Percentiles rank a stretch among this genome's conserved stretches.
Evolutionary conservation across 2,113 vertebrate genomes (phyloP).

Genomic region (Gymnarchus niloticus): DNA sequence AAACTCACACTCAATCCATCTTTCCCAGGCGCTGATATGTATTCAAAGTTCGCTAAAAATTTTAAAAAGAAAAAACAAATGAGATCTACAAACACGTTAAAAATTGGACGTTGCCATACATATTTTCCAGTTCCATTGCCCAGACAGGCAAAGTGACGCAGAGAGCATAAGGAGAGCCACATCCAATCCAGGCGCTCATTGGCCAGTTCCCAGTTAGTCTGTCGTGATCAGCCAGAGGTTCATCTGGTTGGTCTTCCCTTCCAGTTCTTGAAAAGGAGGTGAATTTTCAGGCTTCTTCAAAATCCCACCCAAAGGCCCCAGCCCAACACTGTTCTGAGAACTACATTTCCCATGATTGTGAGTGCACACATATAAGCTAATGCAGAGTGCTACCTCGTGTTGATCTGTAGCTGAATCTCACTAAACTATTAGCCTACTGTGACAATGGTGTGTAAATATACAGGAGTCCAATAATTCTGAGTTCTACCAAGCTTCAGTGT

Average conservation of each 20-base stretch:
- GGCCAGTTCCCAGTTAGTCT: not conserved
- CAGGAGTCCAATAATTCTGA: conserved; percentile 40
- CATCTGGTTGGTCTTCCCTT: not conserved
- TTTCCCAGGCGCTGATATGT: conserved; percentile 47
- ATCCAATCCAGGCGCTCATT: not conserved
- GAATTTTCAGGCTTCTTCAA: not conserved
- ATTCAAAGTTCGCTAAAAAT: conserved; percentile 40
- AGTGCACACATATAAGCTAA: conserved; percentile 49
- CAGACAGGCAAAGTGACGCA: not conserved
- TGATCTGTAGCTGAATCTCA: conserved; percentile 14
- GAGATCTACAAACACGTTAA: conserved; percentile 23
- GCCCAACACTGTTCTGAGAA: not conserved
- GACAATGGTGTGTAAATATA: conserved; percentile 41
- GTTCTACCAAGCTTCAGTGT: conserved; percentile 43
- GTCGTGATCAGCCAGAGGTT: not conserved
- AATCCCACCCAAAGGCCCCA: not conserved
- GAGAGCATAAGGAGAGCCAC: not conserved
- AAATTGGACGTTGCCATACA: not conserved
- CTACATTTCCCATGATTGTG: conserved; percentile 19
- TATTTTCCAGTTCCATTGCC: conserved; percentile 27
- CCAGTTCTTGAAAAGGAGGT: not conserved
- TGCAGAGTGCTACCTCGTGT: conserved; percentile 34
- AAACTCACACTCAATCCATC: conserved; percentile 9
- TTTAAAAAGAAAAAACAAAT: conserved; percentile 12
- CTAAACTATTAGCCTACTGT: conserved; percentile 16